phyloP scores from a whole-genome alignment of 2,888 invertebrate genomes.

The Pilophorus perplexus region DNA sequence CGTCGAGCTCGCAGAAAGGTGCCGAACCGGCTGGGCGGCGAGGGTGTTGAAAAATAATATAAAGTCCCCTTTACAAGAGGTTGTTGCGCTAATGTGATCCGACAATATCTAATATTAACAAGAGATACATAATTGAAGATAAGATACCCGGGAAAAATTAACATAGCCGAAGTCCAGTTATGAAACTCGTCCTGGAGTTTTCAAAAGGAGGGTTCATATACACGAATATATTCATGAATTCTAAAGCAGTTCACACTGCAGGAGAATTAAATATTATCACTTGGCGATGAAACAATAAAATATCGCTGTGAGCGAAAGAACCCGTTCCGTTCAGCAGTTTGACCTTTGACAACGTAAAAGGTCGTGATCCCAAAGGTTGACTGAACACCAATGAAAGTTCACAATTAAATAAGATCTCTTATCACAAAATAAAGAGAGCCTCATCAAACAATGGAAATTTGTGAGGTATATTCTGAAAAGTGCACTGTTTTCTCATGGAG shows the following conservation, averaged over 20 bases:
- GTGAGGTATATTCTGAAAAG: conserved; percentile 2
- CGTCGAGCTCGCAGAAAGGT: neutral
- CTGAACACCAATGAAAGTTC: conserved; percentile 12
- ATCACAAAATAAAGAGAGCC: neutral
- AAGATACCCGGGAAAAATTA: conserved; percentile 2
- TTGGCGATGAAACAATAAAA: neutral
- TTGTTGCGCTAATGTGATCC: neutral
- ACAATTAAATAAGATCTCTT: conserved; percentile 23
- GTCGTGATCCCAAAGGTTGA: conserved; percentile 7
- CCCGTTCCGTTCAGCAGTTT: neutral
- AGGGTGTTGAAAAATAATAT: neutral
- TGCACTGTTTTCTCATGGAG: conserved; percentile 21
- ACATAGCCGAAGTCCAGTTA: neutral
- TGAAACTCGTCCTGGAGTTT: neutral
- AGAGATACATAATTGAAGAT: conserved; percentile 1
- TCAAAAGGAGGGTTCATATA: neutral
- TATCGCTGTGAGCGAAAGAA: neutral
- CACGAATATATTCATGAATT: conserved; percentile 5
- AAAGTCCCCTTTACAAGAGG: neutral
- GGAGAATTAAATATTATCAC: conserved; percentile 10
- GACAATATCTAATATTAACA: conserved; percentile 10
- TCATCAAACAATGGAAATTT: conserved; percentile 8
- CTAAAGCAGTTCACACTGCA: neutral
- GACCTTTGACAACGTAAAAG: conserved; percentile 14
- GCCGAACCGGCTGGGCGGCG: neutral